phyloP scores from a whole-genome alignment of 2,888 invertebrate species.

The Heliconius sara region DNA sequence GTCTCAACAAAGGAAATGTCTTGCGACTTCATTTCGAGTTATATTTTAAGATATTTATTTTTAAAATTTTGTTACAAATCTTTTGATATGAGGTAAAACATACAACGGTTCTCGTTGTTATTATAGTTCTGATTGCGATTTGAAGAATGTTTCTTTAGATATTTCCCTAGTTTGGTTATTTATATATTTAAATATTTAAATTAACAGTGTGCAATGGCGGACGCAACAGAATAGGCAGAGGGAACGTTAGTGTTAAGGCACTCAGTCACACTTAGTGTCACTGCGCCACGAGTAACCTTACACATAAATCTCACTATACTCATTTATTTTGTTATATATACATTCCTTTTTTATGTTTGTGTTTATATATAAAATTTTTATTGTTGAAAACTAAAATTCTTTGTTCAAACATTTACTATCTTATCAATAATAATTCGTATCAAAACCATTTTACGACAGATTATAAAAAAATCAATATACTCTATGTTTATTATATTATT shows the following conservation, averaged over 20 bases:
- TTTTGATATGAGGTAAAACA: neutral
- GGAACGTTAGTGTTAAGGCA: no score
- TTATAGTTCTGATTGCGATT: neutral
- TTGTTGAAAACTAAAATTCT: neutral
- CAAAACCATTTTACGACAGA: neutral
- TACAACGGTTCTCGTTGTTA: neutral
- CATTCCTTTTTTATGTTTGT: no score
- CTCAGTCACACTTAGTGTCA: no score
- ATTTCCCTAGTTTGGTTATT: neutral
- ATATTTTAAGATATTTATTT: constrained; percentile 17
- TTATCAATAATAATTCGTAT: neutral
- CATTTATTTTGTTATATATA: no score
- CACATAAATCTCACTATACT: no score
- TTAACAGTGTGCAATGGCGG: no score
- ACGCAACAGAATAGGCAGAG: no score
- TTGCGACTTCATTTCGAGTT: constrained; percentile 3
- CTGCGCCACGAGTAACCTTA: no score
- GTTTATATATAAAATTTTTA: neutral
- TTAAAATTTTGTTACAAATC: neutral
- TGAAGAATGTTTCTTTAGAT: neutral
- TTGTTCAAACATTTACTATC: neutral
- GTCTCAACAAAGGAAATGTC: constrained; percentile 11
- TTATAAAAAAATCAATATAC: neutral
- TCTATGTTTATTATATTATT: neutral
- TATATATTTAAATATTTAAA: no score